Base-by-base conservation (phyloP, 2,797 vertebrate species). In the Lacerta agilis region DNA sequence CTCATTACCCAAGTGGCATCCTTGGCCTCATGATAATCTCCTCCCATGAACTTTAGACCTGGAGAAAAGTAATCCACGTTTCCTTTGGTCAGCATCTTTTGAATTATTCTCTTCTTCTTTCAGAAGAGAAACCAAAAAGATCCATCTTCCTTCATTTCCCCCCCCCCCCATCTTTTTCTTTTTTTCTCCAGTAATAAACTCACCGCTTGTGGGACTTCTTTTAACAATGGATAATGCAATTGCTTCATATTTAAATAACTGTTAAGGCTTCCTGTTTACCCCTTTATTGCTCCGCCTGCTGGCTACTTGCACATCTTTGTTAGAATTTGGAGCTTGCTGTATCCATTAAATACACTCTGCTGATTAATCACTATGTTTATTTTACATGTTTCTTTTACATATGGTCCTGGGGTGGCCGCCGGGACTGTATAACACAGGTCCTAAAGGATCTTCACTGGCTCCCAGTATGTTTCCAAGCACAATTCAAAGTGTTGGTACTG, bases 41-140 rank as follows among this genome's bases (percentile, higher is more conserved):
- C 11, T 29, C 36, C 36, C 71, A 38, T 49, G n/a, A 77, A 82
- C 38, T 33, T 77, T 58, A 27, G 61, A n/a, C 36, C 18, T n/a
- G 23, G 33, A 76, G 49, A 89, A 25, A 82, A 76, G 17, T 71
- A 55, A 66, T 69, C 71, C 23, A 69, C 20, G 4, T 38, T 85
- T 80, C 38, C 43, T 89, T 55, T 38, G 83, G 69, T 76, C 78
- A 77, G 43, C 43, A 76, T 55, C 58, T 81, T 89, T 76, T 66
- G 78, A 85, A 66, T 45, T 9, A 5, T 73, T 75, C 76, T 69
- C 23, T 76, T 67, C 58, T 85, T 15, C 23, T 75, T 64, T 85
- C 20, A 80, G 58, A 75, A 64, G 73, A 17, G 69, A 85, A 79
- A 43, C 36, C 29, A 45, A 64, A 75, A 43, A 84, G n/a, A 45